Conservation (phyloP, 1,140 invertebrate species). For the Colletes gigas region DNA sequence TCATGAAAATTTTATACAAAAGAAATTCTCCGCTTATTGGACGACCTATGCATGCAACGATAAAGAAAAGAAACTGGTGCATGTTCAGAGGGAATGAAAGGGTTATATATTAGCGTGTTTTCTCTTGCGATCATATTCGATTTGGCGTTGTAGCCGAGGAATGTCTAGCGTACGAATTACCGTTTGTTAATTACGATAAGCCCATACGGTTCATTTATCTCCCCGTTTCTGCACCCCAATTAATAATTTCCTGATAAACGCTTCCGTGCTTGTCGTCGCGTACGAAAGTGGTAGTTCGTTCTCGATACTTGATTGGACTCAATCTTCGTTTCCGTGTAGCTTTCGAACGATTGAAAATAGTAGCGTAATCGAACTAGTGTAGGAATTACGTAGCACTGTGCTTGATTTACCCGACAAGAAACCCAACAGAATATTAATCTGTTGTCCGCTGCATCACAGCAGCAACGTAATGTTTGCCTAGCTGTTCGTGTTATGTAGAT, state of each 20-base stretch:
- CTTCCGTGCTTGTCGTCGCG: neutral
- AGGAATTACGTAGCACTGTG: slow-evolving; percentile 3
- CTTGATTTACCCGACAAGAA: slow-evolving; percentile 13
- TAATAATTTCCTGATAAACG: slow-evolving; percentile 9
- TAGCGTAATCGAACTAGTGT: neutral
- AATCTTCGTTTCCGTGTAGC: slow-evolving; percentile 5
- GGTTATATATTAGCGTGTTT: too few species aligned
- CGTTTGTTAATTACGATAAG: neutral
- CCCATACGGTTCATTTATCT: neutral
- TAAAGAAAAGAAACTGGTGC: too few species aligned
- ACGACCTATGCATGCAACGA: too few species aligned
- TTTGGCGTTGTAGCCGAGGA: too few species aligned
- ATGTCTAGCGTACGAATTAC: neutral
- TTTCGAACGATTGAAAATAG: neutral
- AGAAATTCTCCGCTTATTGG: too few species aligned
- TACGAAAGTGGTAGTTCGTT: neutral
- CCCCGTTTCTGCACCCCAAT: neutral
- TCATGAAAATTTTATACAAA: too few species aligned
- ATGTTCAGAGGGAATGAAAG: too few species aligned
- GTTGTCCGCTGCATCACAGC: neutral
- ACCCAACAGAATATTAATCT: slow-evolving; percentile 28
- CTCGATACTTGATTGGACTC: neutral
- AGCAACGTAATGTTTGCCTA: slow-evolving; percentile 26
- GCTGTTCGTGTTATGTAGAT: slow-evolving; percentile 43
- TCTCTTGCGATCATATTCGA: too few species aligned